Percentiles rank a stretch among this genome's conserved stretches.
Evolutionary conservation across 2,888 invertebrate species (phyloP).

Genomic region (Gymnocheta viridis): DNA sequence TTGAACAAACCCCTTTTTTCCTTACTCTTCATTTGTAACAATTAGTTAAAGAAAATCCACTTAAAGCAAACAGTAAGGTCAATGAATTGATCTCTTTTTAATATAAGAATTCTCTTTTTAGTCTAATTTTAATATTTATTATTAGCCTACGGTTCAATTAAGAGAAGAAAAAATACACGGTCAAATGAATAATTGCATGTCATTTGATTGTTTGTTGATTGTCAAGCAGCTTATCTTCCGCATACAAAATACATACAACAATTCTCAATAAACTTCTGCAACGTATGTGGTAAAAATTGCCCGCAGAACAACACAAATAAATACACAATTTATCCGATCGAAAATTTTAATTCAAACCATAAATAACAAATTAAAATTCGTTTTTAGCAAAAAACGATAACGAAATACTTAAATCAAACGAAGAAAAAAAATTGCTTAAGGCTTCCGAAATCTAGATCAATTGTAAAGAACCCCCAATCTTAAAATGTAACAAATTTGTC

Average conservation of each 20-base stretch:
- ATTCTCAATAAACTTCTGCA: slow-evolving; percentile 3
- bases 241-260: slow-evolving; percentile 26
- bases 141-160: neutral
- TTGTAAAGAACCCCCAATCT: slow-evolving; percentile 52
- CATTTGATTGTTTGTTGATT: slow-evolving; percentile 36
- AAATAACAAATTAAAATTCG: slow-evolving; percentile 68
- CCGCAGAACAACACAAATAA: slow-evolving; percentile 34
- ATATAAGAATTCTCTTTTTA: neutral
- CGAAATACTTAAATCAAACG: slow-evolving; percentile 37
- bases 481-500: slow-evolving; percentile 58
- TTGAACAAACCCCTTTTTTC: too few relatives aligned
- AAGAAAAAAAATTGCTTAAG: slow-evolving; percentile 50
- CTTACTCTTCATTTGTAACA: too few relatives aligned
- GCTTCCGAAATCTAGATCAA: slow-evolving; percentile 66
- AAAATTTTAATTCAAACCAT: slow-evolving; percentile 64
- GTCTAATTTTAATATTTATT: neutral
- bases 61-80: neutral
- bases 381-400: slow-evolving; percentile 60
- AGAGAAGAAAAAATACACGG: slow-evolving; percentile 20
- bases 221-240: slow-evolving; percentile 54
- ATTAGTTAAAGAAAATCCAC: neutral
- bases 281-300: slow-evolving; percentile 51
- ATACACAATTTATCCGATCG: slow-evolving; percentile 56
- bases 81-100: neutral
- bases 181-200: slow-evolving; percentile 45